These are phyloP conservation scores for Eubucco bourcierii DNA, from an alignment of 2,113 vertebrate genomes.

Conservation along the genomic window DNA sequence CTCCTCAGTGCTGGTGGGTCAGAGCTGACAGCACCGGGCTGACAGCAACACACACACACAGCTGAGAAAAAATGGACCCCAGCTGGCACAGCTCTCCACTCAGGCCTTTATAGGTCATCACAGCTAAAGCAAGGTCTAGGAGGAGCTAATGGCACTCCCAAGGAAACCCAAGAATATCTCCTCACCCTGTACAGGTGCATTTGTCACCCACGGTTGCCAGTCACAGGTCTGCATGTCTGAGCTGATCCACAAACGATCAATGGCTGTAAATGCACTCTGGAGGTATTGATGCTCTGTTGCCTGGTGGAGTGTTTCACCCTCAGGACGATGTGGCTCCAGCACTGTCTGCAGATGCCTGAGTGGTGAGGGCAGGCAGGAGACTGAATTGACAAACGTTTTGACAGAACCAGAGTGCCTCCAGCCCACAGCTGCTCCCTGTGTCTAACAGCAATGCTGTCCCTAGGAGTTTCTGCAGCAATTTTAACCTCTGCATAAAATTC, in stretches of 20 bases:
- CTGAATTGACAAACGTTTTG: accelerated
- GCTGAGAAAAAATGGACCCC: not conserved
- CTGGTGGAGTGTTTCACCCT: not conserved
- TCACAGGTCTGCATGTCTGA: not conserved
- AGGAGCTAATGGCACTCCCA: not conserved
- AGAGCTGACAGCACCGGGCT: not conserved
- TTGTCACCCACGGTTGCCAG: not conserved
- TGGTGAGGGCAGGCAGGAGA: not conserved
- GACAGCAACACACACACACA: not conserved
- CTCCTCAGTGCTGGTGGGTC: accelerated
- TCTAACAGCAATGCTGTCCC: not conserved
- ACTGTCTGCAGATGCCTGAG: accelerated
- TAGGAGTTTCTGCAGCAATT: not conserved
- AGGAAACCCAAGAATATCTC: not conserved
- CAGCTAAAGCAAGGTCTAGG: not conserved
- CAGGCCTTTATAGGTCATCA: not conserved
- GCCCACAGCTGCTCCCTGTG: not conserved
- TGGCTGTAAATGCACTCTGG: not conserved
- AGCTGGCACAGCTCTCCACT: no score
- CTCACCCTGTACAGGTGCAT: not conserved
- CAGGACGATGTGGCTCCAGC: not conserved
- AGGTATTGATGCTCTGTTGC: not conserved
- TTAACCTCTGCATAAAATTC: not conserved
- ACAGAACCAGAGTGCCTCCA: not conserved
- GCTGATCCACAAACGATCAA: not conserved